Evolutionary conservation across 2,797 vertebrate species (phyloP).

Genomic region (Chelon auratus): DNA sequence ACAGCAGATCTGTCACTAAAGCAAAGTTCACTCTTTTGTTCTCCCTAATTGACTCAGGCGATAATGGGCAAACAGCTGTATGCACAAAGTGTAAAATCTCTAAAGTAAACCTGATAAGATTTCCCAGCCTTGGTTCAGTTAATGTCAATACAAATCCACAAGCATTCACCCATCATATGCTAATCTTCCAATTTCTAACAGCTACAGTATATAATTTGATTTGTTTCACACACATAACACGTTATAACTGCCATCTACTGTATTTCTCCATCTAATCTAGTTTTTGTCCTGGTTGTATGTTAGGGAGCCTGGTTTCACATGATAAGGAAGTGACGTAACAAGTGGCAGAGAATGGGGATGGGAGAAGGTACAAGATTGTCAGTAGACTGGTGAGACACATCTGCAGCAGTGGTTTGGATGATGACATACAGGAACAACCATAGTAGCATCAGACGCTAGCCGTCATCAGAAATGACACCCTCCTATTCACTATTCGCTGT

Average conservation of each 20-base stretch:
- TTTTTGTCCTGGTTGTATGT: neutral
- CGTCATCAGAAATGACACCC: neutral
- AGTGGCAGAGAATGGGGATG: neutral
- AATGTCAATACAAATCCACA: neutral
- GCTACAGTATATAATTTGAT: neutral
- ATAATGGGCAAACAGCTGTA: neutral
- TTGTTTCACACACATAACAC: neutral
- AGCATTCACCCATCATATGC: neutral
- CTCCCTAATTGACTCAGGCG: slow-evolving; percentile 19
- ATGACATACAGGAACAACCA: too few species aligned
- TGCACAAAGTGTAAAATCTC: slow-evolving; percentile 7
- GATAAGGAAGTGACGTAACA: neutral
- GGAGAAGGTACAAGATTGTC: neutral
- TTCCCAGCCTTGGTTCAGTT: neutral
- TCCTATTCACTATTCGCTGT: neutral
- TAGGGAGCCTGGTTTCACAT: neutral
- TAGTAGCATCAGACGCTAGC: neutral
- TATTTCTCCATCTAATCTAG: too few species aligned
- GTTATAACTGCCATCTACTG: too few species aligned
- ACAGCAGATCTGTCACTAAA: neutral
- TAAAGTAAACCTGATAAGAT: neutral
- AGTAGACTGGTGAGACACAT: neutral
- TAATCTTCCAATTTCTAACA: neutral
- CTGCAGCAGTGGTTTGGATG: neutral
- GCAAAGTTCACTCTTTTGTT: neutral